Percentiles rank a stretch among this genome's conserved stretches.
Evolutionary conservation across 2,113 vertebrate genomes (phyloP).

Genomic region (Lepus americanus): DNA sequence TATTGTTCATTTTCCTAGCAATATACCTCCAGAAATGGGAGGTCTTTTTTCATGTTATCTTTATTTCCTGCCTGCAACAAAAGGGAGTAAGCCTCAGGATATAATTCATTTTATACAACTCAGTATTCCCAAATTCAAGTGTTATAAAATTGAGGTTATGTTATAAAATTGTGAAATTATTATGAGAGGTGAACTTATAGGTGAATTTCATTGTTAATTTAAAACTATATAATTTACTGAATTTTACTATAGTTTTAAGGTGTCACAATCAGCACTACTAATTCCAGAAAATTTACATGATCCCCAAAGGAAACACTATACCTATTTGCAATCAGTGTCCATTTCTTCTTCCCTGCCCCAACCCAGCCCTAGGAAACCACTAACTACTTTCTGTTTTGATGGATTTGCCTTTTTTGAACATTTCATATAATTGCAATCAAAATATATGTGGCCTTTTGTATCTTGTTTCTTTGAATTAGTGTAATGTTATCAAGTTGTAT

Average conservation of each 20-base stretch:
- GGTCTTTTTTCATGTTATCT: background rate
- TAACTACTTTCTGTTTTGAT: background rate
- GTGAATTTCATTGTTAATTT: background rate
- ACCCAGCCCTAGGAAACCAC: background rate
- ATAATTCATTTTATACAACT: background rate
- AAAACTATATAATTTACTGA: background rate
- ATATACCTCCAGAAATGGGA: background rate
- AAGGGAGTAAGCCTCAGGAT: background rate
- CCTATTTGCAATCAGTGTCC: background rate
- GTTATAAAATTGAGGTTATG: background rate
- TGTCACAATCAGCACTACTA: background rate
- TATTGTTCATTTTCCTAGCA: conserved; percentile 36
- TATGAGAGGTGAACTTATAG: too few species aligned
- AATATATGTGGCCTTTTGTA: background rate
- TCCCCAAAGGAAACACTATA: background rate
- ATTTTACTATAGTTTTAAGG: background rate
- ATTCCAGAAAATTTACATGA: conserved; percentile 19
- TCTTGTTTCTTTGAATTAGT: background rate
- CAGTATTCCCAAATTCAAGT: background rate
- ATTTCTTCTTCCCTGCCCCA: background rate
- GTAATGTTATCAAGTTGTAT: too few species aligned
- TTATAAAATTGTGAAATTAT: background rate
- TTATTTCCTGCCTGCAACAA: background rate
- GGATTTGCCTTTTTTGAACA: background rate
- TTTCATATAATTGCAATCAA: background rate